These are phyloP conservation scores for Sarcophaga bullata DNA, from an alignment of 1,140 invertebrate genomes.

Conservation along the genomic window DNA sequence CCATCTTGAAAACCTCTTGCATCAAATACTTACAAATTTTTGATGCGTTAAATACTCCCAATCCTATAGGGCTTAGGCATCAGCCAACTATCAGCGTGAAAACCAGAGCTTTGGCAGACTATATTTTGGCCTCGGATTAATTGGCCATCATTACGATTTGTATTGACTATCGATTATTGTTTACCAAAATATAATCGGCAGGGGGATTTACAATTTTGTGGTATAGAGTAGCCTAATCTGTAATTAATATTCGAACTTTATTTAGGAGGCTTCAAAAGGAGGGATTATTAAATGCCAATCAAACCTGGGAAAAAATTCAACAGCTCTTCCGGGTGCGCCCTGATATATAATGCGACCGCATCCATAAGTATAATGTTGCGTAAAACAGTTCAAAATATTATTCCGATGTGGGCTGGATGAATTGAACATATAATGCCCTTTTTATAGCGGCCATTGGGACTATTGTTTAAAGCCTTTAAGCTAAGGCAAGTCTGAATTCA, in stretches of 20 bases:
- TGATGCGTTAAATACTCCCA: constrained; percentile 54
- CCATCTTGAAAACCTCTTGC: too few relatives aligned
- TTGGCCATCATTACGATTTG: constrained; percentile 62
- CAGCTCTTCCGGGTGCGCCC: constrained; percentile 74
- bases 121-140: constrained; percentile 63
- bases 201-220: constrained; percentile 74
- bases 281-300: background rate
- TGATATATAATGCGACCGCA: constrained; percentile 84
- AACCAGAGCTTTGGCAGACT: constrained; percentile 60
- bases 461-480: constrained; percentile 52
- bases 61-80: constrained; percentile 50
- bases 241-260: constrained; percentile 22
- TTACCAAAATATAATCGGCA: constrained; percentile 76
- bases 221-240: constrained; percentile 71
- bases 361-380: constrained; percentile 81
- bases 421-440: constrained; percentile 83
- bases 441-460: constrained; percentile 70
- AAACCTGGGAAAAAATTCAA: constrained; percentile 74
- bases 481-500: constrained; percentile 54
- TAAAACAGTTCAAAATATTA: constrained; percentile 86
- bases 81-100: constrained; percentile 59
- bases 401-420: constrained; percentile 89
- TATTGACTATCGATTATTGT: constrained; percentile 66
- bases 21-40: constrained; percentile 53
- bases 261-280: background rate